Evolutionary conservation across 2,797 vertebrate genomes (phyloP), one percentile per base, ranked within the genome.

Genomic region (Takifugu rubripes): DNA sequence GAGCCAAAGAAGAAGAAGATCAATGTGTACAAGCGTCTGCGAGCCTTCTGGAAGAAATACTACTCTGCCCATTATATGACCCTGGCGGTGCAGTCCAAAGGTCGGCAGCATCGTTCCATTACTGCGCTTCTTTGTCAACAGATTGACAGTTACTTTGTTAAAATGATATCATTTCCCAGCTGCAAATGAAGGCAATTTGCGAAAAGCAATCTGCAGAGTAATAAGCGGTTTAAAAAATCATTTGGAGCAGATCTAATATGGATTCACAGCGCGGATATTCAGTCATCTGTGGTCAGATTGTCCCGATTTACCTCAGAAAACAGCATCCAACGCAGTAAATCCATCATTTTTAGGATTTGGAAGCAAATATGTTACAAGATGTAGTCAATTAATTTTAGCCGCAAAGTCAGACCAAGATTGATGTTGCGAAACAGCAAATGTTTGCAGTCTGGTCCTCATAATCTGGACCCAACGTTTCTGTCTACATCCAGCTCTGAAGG

Each of bases 21-120:
- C 64, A 94, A 96, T 66, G 95, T 95, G 52, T 95, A 98, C 71
- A 90, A 91, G 54, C 91, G 94, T 4, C 81, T 99, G 72, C 92
- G 92, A 52, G 92, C 94, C n/a, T 99, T 99, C 87, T 96, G 96
- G 94, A 93, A 94, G 87, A 92, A 78, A 61, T 87, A 96, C 78
- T 99, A 98, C 84, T 98, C 96, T 52, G 94, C 96, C 64, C 93
- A 96, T 77, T 98, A 96, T 68, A 98, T 99, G 96, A 98, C 96
- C 56, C 89, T 98, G 81, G 90, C 94, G 48, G 94, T 99, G 72
- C 96, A 99, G 63, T 97, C 95, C 53, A 96, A 94, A 96, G 97
- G 97, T 96, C 87, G 79, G 64, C 2, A 57, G 61, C 61, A 56
- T 72, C 64, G 12, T 4, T 40, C 36, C 36, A 14, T 40, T 40